Evolutionary conservation across 2,113 vertebrate genomes (phyloP).

Genomic region (Coptodon rendalli): DNA sequence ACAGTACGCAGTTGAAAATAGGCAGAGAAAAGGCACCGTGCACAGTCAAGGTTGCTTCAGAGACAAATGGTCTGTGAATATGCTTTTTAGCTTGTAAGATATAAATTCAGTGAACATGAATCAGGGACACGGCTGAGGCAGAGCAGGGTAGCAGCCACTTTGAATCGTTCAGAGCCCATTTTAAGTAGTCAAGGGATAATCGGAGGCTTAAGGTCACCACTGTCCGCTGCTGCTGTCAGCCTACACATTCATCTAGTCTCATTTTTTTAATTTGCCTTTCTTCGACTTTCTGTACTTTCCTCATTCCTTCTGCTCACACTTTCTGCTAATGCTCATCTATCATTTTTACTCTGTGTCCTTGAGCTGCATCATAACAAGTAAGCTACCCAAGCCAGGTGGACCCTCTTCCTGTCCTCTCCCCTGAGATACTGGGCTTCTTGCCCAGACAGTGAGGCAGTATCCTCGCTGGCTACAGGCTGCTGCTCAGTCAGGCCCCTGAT

Average conservation of each 20-base stretch:
- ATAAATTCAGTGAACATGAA: neutral
- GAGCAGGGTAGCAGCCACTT: slow-evolving; percentile 4
- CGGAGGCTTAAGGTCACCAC: slow-evolving; percentile 8
- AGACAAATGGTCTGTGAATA: neutral
- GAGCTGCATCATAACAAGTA: neutral
- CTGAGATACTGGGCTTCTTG: slow-evolving; percentile 22
- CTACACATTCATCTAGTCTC: neutral
- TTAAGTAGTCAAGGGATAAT: slow-evolving; percentile 13
- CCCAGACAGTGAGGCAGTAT: slow-evolving; percentile 21
- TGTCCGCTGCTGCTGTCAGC: slow-evolving; percentile 5
- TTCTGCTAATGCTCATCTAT: neutral
- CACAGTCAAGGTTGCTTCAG: neutral
- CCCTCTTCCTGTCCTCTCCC: neutral
- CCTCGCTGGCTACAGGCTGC: neutral
- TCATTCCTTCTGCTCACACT: neutral
- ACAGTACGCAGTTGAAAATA: neutral
- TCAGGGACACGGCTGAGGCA: neutral
- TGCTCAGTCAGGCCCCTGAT: slow-evolving; percentile 26
- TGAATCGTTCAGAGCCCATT: slow-evolving; percentile 6
- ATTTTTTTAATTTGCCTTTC: neutral
- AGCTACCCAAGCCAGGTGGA: neutral
- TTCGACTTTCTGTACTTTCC: neutral
- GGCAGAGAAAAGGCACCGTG: neutral
- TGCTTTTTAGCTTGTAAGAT: neutral
- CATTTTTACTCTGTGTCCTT: slow-evolving; percentile 9